phyloP scores from a whole-genome alignment of 2,113 vertebrate species.

The Bubo bubo region DNA sequence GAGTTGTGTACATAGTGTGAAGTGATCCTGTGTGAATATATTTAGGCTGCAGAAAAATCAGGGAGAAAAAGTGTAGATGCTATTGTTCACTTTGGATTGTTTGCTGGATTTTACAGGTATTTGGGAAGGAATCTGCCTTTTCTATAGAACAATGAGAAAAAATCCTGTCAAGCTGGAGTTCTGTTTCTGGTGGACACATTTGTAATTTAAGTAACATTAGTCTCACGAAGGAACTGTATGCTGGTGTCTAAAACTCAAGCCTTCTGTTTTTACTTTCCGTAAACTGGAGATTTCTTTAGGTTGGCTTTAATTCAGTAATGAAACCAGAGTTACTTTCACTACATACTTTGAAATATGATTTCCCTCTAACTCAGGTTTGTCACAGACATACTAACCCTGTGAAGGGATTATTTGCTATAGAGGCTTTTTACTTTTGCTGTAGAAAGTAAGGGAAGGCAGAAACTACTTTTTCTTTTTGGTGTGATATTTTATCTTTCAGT shows the following conservation, averaged over 20 bases:
- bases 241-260: not conserved
- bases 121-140: not conserved
- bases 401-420: not conserved
- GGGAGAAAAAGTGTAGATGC: not conserved
- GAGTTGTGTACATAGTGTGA: not conserved
- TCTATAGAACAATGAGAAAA: not conserved
- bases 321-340: not conserved
- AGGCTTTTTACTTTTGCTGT: not conserved
- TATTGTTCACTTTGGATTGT: not conserved
- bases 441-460: not conserved
- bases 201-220: not conserved
- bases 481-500: not conserved
- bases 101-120: not conserved
- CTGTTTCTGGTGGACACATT: not conserved
- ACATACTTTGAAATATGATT: not conserved
- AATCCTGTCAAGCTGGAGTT: not conserved
- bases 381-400: not conserved
- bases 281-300: not conserved
- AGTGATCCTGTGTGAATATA: not conserved
- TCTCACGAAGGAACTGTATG: not conserved
- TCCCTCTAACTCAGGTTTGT: not conserved
- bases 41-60: not conserved
- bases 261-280: not conserved
- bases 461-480: not conserved
- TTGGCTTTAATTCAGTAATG: not conserved